Percentiles rank a stretch among this genome's conserved stretches.
Evolutionary conservation across 2,113 vertebrate genomes (phyloP).

Genomic region (Ictalurus furcatus): DNA sequence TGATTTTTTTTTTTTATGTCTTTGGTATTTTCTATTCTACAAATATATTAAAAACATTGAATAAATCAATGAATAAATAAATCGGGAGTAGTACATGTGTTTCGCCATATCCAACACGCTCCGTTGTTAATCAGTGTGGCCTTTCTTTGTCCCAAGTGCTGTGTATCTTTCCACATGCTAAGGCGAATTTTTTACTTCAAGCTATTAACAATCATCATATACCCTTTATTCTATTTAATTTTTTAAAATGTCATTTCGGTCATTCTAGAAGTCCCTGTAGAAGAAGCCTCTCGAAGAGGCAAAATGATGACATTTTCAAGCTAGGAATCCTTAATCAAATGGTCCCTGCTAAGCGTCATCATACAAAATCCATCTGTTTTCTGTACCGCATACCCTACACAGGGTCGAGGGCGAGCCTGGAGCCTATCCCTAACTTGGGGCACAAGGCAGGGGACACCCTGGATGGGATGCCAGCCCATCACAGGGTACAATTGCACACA

Average conservation of each 20-base stretch:
- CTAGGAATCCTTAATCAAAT: not conserved
- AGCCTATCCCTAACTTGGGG: too few relatives aligned
- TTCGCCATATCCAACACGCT: not conserved
- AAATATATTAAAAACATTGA: not conserved
- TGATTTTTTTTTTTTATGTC: not conserved
- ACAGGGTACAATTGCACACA: too few relatives aligned
- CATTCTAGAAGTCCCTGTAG: not conserved
- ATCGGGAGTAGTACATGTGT: not conserved
- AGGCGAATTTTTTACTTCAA: not conserved
- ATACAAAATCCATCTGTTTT: not conserved
- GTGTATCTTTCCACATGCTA: too few relatives aligned
- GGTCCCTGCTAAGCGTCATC: not conserved
- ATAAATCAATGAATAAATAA: not conserved
- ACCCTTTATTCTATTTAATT: not conserved
- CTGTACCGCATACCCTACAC: too few relatives aligned
- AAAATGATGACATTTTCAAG: not conserved
- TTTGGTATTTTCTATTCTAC: not conserved
- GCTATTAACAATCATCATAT: not conserved
- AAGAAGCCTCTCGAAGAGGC: not conserved
- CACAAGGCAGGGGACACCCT: too few relatives aligned
- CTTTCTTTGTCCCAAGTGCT: not conserved
- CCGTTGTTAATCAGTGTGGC: too few relatives aligned
- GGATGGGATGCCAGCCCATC: too few relatives aligned
- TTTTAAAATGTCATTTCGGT: not conserved
- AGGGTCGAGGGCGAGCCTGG: too few relatives aligned